These are phyloP conservation scores for Poecilia velifera DNA, from an alignment of 2,797 vertebrate species.

Conservation along the genomic window DNA sequence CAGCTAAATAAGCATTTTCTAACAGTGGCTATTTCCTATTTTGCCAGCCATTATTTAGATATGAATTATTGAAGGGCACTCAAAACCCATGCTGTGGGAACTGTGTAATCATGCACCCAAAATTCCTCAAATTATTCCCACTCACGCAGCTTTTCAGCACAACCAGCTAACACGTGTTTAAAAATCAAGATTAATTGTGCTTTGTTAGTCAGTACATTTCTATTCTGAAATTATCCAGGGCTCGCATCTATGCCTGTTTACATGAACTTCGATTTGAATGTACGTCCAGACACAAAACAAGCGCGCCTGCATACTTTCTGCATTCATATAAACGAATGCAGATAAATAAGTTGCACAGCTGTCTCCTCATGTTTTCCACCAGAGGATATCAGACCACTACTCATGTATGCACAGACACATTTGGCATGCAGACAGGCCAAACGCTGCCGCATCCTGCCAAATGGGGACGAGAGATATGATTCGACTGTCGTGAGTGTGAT, in stretches of 20 bases:
- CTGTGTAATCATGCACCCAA: not conserved
- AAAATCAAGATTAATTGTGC: conserved; percentile 3
- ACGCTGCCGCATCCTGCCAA: conserved; percentile 42
- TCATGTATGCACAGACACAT: conserved; percentile 37
- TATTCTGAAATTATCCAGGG: not conserved
- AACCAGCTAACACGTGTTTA: not conserved
- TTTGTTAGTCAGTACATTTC: not conserved
- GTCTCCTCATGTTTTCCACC: conserved; percentile 38
- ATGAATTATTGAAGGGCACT: not conserved
- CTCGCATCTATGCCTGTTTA: not conserved
- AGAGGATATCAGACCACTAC: conserved; percentile 26
- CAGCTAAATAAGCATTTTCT: not conserved
- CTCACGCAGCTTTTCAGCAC: not conserved
- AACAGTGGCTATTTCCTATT: not conserved
- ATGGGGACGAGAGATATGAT: conserved; percentile 54
- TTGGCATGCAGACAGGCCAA: conserved; percentile 40
- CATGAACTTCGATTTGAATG: not conserved
- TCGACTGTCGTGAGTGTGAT: conserved; percentile 49
- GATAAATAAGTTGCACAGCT: conserved; percentile 28
- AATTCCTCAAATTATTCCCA: not conserved
- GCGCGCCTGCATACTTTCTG: conserved; percentile 24
- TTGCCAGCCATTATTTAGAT: not conserved
- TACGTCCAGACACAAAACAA: not conserved
- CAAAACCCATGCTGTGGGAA: not conserved
- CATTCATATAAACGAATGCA: conserved; percentile 11